Evolutionary conservation across 2,888 invertebrate genomes (phyloP).

Genomic region (Stenodema calcarata): DNA sequence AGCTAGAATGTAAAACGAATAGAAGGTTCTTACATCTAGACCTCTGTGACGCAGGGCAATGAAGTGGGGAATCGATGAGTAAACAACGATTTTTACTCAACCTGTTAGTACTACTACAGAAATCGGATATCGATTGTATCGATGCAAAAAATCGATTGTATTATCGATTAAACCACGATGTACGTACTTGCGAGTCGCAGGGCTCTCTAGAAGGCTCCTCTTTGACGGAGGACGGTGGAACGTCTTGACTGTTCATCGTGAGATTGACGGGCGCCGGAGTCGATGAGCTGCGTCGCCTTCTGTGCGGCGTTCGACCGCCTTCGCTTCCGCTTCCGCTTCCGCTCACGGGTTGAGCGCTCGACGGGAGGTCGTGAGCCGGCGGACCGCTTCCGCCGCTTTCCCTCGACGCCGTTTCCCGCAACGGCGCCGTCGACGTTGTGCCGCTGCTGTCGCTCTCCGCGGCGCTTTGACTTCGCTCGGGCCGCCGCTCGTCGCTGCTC

Average conservation of each 20-base stretch:
- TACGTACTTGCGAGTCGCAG: slow-evolving; percentile 28
- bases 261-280: slow-evolving; percentile 86
- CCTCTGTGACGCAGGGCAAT: no score
- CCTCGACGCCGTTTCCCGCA: slow-evolving; percentile 26
- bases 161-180: no score
- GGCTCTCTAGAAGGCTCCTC: slow-evolving; percentile 43
- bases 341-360: background rate
- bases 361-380: slow-evolving; percentile 23
- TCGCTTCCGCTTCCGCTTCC: slow-evolving; percentile 47
- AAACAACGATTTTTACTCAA: no score
- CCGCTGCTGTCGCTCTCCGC: slow-evolving; percentile 46
- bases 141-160: no score
- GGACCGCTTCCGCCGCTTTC: slow-evolving; percentile 4
- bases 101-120: no score
- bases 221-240: slow-evolving; percentile 42
- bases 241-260: slow-evolving; percentile 63
- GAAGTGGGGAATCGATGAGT: no score
- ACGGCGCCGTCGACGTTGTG: slow-evolving; percentile 23
- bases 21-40: no score
- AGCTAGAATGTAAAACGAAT: no score
- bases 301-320: slow-evolving; percentile 43
- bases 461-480: slow-evolving; percentile 45
- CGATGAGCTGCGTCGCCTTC: slow-evolving; percentile 71
- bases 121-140: no score
- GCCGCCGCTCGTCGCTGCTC: slow-evolving; percentile 48